phyloP scores from a whole-genome alignment of 2,113 vertebrate genomes.

The Campylomormyrus tamandua region DNA sequence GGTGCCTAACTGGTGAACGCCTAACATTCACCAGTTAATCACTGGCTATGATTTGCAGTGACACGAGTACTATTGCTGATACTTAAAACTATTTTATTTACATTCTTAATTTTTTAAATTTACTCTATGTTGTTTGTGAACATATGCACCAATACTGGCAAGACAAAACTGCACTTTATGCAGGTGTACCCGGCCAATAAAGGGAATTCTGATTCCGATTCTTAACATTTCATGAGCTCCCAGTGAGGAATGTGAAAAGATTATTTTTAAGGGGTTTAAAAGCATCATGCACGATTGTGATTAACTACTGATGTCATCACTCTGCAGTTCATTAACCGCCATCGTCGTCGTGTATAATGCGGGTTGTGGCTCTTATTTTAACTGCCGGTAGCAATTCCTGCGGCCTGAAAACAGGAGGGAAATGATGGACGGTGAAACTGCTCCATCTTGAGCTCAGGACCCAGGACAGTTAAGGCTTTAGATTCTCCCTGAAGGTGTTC shows the following conservation, averaged over 20 bases:
- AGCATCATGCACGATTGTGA: background rate
- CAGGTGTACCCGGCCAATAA: background rate
- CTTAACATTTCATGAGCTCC: background rate
- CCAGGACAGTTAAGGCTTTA: background rate
- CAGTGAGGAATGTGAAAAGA: background rate
- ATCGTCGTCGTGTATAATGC: background rate
- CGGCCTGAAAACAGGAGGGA: background rate
- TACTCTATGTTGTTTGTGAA: background rate
- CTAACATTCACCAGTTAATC: background rate
- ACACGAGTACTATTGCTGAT: background rate
- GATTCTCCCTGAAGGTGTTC: background rate
- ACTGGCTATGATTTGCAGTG: background rate
- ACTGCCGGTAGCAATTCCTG: background rate
- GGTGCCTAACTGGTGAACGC: background rate
- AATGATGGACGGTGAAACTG: background rate
- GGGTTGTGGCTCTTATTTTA: background rate
- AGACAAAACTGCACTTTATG: background rate
- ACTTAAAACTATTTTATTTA: background rate
- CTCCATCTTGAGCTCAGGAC: background rate
- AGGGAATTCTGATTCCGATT: background rate
- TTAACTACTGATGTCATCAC: background rate
- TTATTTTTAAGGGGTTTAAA: background rate
- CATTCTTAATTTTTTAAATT: background rate
- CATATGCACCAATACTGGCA: background rate
- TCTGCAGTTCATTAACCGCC: background rate